Percentiles rank a stretch among this genome's conserved stretches.
These are phyloP conservation scores for Drepana arcuata DNA, from an alignment of 1,140 invertebrate species.

Conservation along the genomic window DNA sequence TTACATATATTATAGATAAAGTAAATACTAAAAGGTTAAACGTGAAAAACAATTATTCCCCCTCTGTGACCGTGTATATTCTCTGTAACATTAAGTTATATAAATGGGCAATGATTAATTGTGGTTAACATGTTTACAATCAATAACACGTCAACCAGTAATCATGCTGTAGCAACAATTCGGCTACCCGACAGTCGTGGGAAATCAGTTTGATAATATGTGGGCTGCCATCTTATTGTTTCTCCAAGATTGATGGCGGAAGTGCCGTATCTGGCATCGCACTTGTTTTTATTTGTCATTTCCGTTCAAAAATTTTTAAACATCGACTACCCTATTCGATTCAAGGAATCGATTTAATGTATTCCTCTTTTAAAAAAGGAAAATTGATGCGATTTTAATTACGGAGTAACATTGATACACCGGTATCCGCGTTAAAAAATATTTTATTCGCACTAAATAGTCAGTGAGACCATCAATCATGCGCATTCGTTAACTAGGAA, in stretches of 20 bases:
- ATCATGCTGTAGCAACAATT: too few relatives aligned
- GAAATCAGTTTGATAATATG: conserved; percentile 5
- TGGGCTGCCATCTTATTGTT: conserved; percentile 33
- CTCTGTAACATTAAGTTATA: too few relatives aligned
- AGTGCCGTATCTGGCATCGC: conserved; percentile 32
- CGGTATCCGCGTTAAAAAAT: conserved; percentile 16
- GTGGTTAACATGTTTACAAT: too few relatives aligned
- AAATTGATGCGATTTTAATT: conserved; percentile 49
- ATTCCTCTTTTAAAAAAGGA: conserved; percentile 16
- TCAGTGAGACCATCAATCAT: conserved; percentile 40
- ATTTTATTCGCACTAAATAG: conserved; percentile 24
- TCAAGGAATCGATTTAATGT: conserved; percentile 22
- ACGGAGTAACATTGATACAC: conserved; percentile 19
- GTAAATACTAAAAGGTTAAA: too few relatives aligned
- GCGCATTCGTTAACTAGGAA: conserved; percentile 51
- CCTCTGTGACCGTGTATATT: too few relatives aligned
- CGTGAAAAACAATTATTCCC: too few relatives aligned
- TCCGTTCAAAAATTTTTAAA: conserved; percentile 41
- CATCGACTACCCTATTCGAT: too few relatives aligned
- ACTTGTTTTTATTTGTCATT: conserved; percentile 49
- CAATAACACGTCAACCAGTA: too few relatives aligned
- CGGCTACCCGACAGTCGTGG: conserved; percentile 5
- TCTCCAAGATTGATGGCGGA: conserved; percentile 55
- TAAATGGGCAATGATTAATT: too few relatives aligned
- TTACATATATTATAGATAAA: too few relatives aligned